Evolutionary conservation across 2,888 invertebrate species (phyloP).

Genomic region (Glomeris marginata): DNA sequence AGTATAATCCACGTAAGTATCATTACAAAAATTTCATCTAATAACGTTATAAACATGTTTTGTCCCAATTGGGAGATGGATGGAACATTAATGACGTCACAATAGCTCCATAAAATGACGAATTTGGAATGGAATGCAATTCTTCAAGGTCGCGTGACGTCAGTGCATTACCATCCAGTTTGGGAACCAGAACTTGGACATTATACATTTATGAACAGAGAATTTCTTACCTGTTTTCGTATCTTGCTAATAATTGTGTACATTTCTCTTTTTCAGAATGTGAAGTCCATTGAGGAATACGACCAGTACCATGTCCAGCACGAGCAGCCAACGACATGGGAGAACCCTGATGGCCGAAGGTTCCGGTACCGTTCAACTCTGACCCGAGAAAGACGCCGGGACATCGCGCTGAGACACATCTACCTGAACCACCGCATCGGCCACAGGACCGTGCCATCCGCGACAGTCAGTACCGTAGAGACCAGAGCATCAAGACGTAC

Average conservation of each 20-base stretch:
- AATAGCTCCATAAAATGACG: no score
- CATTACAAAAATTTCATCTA: no score
- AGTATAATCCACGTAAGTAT: conserved; percentile 84
- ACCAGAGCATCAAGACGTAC: conserved; percentile 25
- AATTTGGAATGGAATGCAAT: no score
- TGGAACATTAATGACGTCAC: no score
- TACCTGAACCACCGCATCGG: not conserved
- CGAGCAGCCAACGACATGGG: conserved; percentile 15
- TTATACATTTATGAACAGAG: no score
- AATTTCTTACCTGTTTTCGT: no score
- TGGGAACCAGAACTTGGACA: no score
- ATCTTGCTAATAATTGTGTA: no score
- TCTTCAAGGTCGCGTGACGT: no score
- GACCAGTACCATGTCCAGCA: conserved; percentile 52
- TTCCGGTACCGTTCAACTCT: conserved; percentile 30
- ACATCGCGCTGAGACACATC: conserved; percentile 7
- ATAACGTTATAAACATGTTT: no score
- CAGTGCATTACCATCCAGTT: no score
- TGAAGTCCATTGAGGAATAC: conserved; percentile 69
- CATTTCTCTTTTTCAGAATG: conserved; percentile 50
- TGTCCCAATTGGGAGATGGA: no score
- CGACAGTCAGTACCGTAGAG: conserved; percentile 1
- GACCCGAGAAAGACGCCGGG: conserved; percentile 22
- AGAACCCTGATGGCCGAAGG: conserved; percentile 19
- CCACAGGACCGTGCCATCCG: not conserved